phyloP scores from a whole-genome alignment of 2,797 vertebrate genomes.

The Momotus momota region DNA sequence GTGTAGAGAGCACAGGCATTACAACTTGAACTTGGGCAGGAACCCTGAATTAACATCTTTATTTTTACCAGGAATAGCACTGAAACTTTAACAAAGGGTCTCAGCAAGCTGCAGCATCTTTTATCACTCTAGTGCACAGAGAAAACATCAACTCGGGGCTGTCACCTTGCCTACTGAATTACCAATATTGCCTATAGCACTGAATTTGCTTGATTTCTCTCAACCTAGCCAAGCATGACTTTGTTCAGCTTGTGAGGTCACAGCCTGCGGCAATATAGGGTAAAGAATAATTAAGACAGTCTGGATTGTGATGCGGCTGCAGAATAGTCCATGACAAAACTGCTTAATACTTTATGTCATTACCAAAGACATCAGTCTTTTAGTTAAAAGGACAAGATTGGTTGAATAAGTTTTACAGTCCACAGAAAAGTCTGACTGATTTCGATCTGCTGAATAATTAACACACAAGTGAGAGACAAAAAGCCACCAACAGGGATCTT shows the following conservation, averaged over 20 bases:
- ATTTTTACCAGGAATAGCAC: not conserved
- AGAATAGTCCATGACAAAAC: constrained; percentile 8
- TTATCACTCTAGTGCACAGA: not conserved
- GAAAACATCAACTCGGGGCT: constrained; percentile 20
- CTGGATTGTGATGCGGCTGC: constrained; percentile 35
- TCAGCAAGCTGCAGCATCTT: not conserved
- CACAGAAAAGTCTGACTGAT: not conserved
- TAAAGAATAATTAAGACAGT: constrained; percentile 53
- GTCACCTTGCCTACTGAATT: constrained; percentile 13
- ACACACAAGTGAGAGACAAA: not conserved
- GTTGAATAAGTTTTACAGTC: not conserved
- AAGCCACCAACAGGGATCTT: not conserved
- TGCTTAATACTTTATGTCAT: not conserved
- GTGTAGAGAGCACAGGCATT: not conserved
- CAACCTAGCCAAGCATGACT: constrained; percentile 9
- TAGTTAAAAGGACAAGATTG: constrained; percentile 5
- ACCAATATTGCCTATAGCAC: constrained; percentile 4
- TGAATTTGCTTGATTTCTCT: constrained; percentile 24
- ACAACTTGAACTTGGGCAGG: not conserved
- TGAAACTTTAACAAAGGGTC: not conserved
- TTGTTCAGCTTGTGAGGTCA: constrained; percentile 33
- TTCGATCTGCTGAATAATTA: constrained; percentile 8
- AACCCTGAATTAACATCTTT: not conserved
- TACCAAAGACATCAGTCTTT: not conserved
- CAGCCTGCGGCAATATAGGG: not conserved